A percentile compares a stretch with the other conserved stretches of the same genome.
Conservation (phyloP, 2,113 vertebrate genomes). For the Lepus europaeus region DNA sequence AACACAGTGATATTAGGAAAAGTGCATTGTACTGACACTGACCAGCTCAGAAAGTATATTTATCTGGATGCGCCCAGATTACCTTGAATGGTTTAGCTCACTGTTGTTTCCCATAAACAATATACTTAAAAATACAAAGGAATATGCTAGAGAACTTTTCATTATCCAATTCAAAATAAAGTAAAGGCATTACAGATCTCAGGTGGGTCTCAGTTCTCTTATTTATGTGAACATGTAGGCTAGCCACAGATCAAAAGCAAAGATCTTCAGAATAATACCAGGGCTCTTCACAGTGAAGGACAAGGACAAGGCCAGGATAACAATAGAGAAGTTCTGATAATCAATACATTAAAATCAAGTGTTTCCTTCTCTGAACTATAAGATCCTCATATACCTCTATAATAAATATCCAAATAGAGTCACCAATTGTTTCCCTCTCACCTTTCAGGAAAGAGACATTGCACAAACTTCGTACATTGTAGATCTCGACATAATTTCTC, state of each 20-base stretch:
- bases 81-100: background rate
- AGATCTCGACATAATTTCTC: background rate
- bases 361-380: background rate
- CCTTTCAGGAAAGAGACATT: background rate
- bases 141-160: background rate
- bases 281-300: fast-evolving
- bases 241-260: background rate
- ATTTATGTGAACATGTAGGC: background rate
- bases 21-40: background rate
- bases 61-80: background rate
- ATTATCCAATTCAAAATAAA: background rate
- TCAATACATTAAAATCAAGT: background rate
- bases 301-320: background rate
- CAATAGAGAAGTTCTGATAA: background rate
- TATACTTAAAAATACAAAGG: background rate
- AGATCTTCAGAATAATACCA: background rate
- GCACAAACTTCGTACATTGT: background rate
- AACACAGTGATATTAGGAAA: background rate
- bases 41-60: background rate
- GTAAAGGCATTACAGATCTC: background rate
- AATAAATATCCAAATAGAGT: background rate
- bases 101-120: background rate
- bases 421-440: background rate
- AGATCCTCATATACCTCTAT: background rate
- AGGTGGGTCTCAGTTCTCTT: background rate